Percentiles rank a stretch among this genome's conserved stretches.
Conservation (phyloP, 2,113 vertebrate species). For the Phaethornis superciliosus region DNA sequence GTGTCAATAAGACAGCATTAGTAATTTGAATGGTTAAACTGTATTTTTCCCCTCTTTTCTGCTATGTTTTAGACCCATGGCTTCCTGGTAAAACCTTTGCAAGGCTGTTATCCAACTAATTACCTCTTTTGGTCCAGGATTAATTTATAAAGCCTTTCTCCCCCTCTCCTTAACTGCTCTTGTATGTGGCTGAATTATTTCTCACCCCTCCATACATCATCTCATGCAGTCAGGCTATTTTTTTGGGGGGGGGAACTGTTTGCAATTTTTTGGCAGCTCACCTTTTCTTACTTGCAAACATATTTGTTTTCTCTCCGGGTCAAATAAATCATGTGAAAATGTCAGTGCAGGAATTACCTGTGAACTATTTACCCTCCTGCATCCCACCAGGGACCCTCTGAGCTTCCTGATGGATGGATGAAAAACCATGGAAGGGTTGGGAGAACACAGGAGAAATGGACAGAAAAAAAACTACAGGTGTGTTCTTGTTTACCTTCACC, state of each 20-base stretch:
- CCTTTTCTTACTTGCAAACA: not conserved
- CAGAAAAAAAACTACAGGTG: not conserved
- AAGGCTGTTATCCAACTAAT: not conserved
- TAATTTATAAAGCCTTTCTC: not conserved
- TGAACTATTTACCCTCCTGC: not conserved
- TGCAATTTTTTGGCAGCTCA: not conserved
- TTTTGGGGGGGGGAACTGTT: not conserved
- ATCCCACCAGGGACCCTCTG: not conserved
- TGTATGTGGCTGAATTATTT: not conserved
- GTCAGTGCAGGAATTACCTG: slow-evolving; percentile 24
- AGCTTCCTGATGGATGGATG: not conserved
- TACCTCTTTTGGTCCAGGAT: not conserved
- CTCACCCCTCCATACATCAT: not conserved
- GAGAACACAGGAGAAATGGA: not conserved
- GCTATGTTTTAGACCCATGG: not conserved
- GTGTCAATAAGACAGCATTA: not conserved
- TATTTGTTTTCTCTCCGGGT: slow-evolving; percentile 28
- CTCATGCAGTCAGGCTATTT: not conserved
- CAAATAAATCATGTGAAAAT: slow-evolving; percentile 8
- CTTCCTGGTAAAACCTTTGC: not conserved
- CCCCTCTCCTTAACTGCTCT: not conserved
- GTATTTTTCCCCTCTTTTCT: not conserved
- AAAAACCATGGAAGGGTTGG: not conserved
- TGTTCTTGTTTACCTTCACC: not conserved
- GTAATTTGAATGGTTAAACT: not conserved